These are phyloP conservation scores for Bolborhynchus lineola DNA, from an alignment of 2,113 vertebrate species.

Conservation along the genomic window DNA sequence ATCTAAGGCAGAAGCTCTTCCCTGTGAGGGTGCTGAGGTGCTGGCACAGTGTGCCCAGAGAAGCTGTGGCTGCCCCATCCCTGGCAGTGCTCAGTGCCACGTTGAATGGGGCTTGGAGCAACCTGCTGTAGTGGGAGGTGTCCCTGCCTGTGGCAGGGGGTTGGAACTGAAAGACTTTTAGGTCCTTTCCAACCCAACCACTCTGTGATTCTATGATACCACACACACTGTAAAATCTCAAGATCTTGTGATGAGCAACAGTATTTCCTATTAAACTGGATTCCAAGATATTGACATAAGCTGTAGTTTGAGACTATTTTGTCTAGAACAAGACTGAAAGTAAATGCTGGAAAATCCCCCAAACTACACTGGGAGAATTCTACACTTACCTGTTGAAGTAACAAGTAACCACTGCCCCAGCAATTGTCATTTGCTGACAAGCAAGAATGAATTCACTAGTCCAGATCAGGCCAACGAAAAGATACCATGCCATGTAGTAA, in stretches of 20 bases:
- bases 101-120: not conserved
- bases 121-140: not conserved
- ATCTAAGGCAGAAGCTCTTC: not conserved
- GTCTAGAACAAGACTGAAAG: not conserved
- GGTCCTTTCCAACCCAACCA: not conserved
- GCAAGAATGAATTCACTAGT: conserved; percentile 81
- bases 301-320: not conserved
- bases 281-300: not conserved
- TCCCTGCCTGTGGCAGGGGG: not conserved
- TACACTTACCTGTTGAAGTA: conserved; percentile 79
- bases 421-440: conserved; percentile 76
- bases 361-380: not conserved
- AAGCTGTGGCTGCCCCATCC: not conserved
- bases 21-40: not conserved
- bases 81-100: not conserved
- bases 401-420: conserved; percentile 72
- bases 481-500: conserved; percentile 81
- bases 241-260: not conserved
- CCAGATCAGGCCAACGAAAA: conserved; percentile 80
- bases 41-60: not conserved
- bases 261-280: not conserved
- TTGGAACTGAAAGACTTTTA: not conserved
- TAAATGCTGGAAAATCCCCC: not conserved
- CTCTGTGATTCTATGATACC: not conserved
- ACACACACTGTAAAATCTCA: not conserved